Conservation (phyloP, 1,140 invertebrate species). For the Drosophila orosa region DNA sequence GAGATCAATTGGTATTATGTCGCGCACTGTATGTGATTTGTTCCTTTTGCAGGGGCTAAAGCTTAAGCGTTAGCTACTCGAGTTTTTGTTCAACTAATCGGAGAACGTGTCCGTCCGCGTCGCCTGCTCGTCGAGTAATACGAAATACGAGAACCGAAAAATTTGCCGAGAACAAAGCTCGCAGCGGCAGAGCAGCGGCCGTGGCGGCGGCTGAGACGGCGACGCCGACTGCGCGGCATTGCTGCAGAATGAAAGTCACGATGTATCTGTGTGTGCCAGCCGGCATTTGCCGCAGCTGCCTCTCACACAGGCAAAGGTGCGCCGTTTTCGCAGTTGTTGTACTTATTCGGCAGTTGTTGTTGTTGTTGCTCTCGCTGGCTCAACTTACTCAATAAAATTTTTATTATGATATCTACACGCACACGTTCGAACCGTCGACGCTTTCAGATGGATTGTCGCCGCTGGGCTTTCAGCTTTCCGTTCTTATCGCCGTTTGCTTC, state of each 20-base stretch:
- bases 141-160: conserved; percentile 68
- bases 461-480: conserved; percentile 18
- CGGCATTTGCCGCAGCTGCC: conserved; percentile 66
- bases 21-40: conserved; percentile 5
- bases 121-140: conserved; percentile 72
- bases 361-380: conserved; percentile 45
- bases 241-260: conserved; percentile 44
- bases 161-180: conserved; percentile 69
- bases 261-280: conserved; percentile 38
- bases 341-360: conserved; percentile 60
- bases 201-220: conserved; percentile 20
- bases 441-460: conserved; percentile 33
- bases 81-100: conserved; percentile 42
- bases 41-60: conserved; percentile 20
- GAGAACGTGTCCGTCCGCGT: conserved; percentile 47
- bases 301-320: conserved; percentile 27
- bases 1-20: conserved; percentile 38
- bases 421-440: conserved; percentile 48
- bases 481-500: conserved; percentile 46
- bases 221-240: conserved; percentile 34
- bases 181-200: conserved; percentile 23
- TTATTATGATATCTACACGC: conserved; percentile 81
- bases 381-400: conserved; percentile 84
- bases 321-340: conserved; percentile 40
- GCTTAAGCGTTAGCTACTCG: conserved; percentile 58